Evolutionary conservation across 2,797 vertebrate genomes (phyloP).

Genomic region (Microctenopoma stevenorrisi): DNA sequence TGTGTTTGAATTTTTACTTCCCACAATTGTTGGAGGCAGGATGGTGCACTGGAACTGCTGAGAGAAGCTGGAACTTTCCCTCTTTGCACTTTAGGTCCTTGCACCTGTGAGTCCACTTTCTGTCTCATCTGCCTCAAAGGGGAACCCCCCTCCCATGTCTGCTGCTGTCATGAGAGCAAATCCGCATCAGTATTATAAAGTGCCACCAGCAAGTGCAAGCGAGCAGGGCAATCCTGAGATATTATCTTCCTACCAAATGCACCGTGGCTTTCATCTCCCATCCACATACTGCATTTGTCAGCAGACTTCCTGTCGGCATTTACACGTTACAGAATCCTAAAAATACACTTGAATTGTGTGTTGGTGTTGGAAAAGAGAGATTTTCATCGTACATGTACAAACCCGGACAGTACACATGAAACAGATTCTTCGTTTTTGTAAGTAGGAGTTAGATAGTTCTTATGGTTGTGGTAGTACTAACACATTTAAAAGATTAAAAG

Average conservation of each 20-base stretch:
- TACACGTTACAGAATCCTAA: constrained; percentile 28
- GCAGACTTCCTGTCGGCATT: constrained; percentile 23
- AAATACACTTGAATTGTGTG: constrained; percentile 45
- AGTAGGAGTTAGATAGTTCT: constrained; percentile 53
- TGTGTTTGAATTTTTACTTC: constrained; percentile 11
- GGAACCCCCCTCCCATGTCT: constrained; percentile 24
- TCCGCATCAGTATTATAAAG: constrained; percentile 75
- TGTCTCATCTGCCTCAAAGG: constrained; percentile 52
- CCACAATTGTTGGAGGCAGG: constrained; percentile 47
- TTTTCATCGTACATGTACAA: constrained; percentile 27
- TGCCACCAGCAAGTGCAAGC: constrained; percentile 55
- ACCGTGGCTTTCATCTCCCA: constrained; percentile 29
- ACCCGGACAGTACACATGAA: constrained; percentile 24
- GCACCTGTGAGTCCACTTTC: constrained; percentile 55
- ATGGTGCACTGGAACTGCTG: constrained; percentile 57
- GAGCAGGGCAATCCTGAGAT: constrained; percentile 12
- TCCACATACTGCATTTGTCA: constrained; percentile 14
- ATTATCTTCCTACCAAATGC: constrained; percentile 32
- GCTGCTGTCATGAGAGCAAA: constrained; percentile 56
- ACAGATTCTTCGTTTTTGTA: constrained; percentile 40
- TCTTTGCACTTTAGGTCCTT: constrained; percentile 81
- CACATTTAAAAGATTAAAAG: constrained; percentile 32
- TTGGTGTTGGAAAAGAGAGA: constrained; percentile 53
- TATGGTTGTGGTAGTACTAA: constrained; percentile 61
- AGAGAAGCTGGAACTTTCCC: constrained; percentile 71